Conservation (phyloP, 2,888 invertebrate species). For the Anorthoa munda region DNA sequence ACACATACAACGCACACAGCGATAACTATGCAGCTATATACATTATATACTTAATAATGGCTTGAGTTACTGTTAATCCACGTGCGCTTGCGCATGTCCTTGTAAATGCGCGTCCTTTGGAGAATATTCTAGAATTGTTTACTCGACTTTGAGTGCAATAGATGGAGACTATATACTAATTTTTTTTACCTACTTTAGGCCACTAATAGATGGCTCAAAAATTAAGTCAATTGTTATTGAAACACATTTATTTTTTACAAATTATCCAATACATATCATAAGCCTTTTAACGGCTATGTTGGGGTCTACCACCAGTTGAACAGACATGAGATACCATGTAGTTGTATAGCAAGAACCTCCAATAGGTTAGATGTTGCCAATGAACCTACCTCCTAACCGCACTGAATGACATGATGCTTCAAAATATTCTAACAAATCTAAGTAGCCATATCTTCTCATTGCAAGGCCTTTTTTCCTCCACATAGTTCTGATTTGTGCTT, state of each 20-base stretch:
- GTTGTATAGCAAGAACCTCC: background rate
- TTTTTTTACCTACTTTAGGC: too few relatives aligned
- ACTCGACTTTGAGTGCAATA: background rate
- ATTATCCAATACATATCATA: background rate
- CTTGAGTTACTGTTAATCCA: conserved; percentile 42
- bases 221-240: too few relatives aligned
- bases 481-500: too few relatives aligned
- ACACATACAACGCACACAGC: conserved; percentile 14
- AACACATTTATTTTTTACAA: too few relatives aligned
- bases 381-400: background rate
- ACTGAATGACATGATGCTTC: background rate
- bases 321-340: too few relatives aligned
- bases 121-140: conserved; percentile 25
- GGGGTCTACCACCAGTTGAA: background rate
- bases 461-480: too few relatives aligned
- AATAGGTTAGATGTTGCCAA: background rate
- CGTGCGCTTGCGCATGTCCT: conserved; percentile 43
- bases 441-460: too few relatives aligned
- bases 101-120: conserved; percentile 8
- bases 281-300: too few relatives aligned
- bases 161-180: too few relatives aligned
- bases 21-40: conserved; percentile 4
- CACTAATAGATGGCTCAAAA: too few relatives aligned
- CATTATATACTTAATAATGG: conserved; percentile 35
- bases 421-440: too few relatives aligned